Evolutionary conservation across 2,113 vertebrate genomes (phyloP).

Genomic region (Oreochromis spilurus): DNA sequence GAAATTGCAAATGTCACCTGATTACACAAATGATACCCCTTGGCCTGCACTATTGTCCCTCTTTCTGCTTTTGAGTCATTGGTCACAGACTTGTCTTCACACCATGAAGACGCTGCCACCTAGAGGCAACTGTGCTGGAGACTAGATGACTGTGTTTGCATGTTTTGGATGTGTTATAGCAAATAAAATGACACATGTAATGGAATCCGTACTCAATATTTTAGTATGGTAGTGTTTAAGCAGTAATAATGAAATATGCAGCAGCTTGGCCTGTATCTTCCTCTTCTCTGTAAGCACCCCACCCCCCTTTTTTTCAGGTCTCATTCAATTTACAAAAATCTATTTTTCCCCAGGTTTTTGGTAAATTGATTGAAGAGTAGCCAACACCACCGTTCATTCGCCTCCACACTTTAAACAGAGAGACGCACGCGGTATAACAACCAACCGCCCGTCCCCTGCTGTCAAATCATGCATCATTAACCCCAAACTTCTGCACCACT

Average conservation of each 20-base stretch:
- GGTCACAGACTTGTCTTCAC: not conserved
- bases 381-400: not conserved
- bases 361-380: not conserved
- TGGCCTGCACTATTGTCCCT: not conserved
- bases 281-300: not conserved
- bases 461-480: constrained; percentile 36
- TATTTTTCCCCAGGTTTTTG: not conserved
- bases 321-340: not conserved
- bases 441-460: not conserved
- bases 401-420: not conserved
- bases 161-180: not conserved
- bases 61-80: not conserved
- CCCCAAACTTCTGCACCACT: constrained; percentile 1
- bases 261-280: not conserved
- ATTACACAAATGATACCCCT: not conserved
- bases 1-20: not conserved
- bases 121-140: constrained; percentile 21
- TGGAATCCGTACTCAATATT: not conserved
- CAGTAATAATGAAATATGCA: not conserved
- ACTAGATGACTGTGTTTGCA: not conserved
- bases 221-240: not conserved
- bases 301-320: not conserved
- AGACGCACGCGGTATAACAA: not conserved
- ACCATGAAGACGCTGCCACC: constrained; percentile 45
- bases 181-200: not conserved